Percentiles rank a stretch among this genome's conserved stretches.
These are phyloP conservation scores for Scaptomyza reducta DNA, from an alignment of 2,888 invertebrate species.

Conservation along the genomic window DNA sequence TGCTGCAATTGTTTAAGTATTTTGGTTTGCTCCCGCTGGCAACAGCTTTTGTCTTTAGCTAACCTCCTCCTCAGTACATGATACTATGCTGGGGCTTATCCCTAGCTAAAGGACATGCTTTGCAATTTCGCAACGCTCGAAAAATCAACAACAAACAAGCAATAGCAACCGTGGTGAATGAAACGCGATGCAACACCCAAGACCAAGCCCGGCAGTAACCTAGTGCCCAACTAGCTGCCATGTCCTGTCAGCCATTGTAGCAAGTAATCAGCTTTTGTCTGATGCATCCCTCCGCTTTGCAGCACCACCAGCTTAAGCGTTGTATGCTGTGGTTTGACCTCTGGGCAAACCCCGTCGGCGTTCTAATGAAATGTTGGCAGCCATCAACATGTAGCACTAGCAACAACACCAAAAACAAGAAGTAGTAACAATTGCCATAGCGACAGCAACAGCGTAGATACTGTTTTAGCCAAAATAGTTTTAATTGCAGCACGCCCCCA, in stretches of 20 bases:
- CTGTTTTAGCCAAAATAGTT: conserved; percentile 77
- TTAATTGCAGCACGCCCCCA: conserved; percentile 61
- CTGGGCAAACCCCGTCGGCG: conserved; percentile 51
- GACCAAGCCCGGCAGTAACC: conserved; percentile 4
- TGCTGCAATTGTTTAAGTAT: conserved; percentile 7
- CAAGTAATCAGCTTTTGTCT: conserved; percentile 76
- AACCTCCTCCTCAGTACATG: conserved; percentile 46
- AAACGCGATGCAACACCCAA: conserved; percentile 46
- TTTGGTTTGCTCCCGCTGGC: conserved; percentile 31
- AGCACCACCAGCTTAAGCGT: conserved; percentile 8
- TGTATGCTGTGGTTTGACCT: conserved; percentile 69
- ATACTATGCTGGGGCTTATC: conserved; percentile 44
- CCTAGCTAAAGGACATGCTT: conserved; percentile 63
- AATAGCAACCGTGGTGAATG: conserved; percentile 56
- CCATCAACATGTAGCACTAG: conserved; percentile 47
- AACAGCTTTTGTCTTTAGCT: conserved; percentile 66
- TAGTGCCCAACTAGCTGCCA: conserved; percentile 25
- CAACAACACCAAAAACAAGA: conserved; percentile 10
- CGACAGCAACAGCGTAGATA: conserved; percentile 64
- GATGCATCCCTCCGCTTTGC: background rate
- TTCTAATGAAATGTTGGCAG: conserved; percentile 75
- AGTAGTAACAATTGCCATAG: conserved; percentile 29
- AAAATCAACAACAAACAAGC: conserved; percentile 60
- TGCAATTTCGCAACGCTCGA: conserved; percentile 65
- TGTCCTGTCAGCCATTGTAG: conserved; percentile 68